A percentile compares a stretch with the other conserved stretches of the same genome.
These are phyloP conservation scores for Cotesia typhae DNA, from an alignment of 1,140 invertebrate genomes.

Conservation along the genomic window DNA sequence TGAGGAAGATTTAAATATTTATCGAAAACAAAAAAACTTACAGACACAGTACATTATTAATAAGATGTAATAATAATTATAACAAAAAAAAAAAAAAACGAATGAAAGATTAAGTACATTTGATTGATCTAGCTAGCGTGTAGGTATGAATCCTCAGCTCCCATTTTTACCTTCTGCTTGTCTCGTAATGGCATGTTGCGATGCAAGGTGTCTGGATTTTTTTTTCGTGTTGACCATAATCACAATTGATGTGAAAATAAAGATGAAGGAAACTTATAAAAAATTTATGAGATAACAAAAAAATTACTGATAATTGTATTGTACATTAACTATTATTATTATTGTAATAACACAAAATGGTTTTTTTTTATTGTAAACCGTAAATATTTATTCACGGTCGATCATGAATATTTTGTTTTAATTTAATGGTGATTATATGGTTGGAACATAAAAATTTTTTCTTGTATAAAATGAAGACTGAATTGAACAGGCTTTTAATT, in stretches of 20 bases:
- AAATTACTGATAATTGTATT: not conserved
- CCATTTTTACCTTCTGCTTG: conserved; percentile 44
- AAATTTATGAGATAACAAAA: conserved; percentile 17
- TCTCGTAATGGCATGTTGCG: conserved; percentile 49
- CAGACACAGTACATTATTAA: conserved; percentile 43
- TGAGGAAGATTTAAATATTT: not conserved
- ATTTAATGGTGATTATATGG: not conserved
- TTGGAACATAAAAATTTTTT: conserved; percentile 5
- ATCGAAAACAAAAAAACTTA: conserved; percentile 23
- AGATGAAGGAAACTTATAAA: conserved; percentile 28
- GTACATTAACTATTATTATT: conserved; percentile 16
- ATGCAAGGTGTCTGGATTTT: conserved; percentile 60
- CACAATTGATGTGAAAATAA: conserved; percentile 29
- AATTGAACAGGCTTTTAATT: conserved; percentile 37
- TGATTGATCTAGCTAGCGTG: conserved; percentile 51
- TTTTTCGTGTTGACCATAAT: conserved; percentile 22
- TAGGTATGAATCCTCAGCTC: conserved; percentile 53
- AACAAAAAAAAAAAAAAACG: conserved; percentile 19
- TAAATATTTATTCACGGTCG: conserved; percentile 11
- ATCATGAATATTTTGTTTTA: conserved; percentile 22
- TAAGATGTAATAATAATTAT: conserved; percentile 32
- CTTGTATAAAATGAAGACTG: conserved; percentile 34
- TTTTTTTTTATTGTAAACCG: not conserved
- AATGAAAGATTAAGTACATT: conserved; percentile 52
- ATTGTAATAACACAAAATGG: conserved; percentile 12